Evolutionary conservation across 2,797 vertebrate species (phyloP).

Genomic region (Spinus olivaceus): DNA sequence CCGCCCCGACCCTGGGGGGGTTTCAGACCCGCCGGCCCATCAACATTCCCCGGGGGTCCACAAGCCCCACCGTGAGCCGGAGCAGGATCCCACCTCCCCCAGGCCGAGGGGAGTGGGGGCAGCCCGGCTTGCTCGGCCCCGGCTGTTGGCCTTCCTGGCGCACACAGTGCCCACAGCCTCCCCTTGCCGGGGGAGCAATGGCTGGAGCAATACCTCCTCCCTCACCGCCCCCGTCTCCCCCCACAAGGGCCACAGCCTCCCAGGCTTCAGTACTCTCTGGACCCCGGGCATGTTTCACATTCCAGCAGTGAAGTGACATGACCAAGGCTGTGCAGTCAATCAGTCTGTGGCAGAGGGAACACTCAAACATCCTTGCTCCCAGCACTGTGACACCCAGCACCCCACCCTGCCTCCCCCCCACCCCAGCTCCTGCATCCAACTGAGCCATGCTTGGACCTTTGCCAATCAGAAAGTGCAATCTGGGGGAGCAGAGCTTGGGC

Average conservation of each 20-base stretch:
- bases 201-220: not conserved
- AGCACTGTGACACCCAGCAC: not conserved
- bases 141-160: not conserved
- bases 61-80: not conserved
- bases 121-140: not conserved
- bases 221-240: accelerated
- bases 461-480: not conserved
- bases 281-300: not conserved
- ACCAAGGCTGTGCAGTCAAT: not conserved
- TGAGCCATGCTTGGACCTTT: not conserved
- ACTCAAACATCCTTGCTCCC: not conserved
- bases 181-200: not conserved
- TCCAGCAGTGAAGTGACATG: not conserved
- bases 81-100: not conserved
- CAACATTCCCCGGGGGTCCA: not conserved
- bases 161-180: not conserved
- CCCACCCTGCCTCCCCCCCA: not conserved
- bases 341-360: not conserved
- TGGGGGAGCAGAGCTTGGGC: not conserved
- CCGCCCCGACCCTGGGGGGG: not conserved
- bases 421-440: not conserved
- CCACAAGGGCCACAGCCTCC: not conserved
- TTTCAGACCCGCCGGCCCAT: not conserved
- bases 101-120: not conserved
- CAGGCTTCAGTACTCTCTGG: not conserved